Evolutionary conservation across 1,140 invertebrate genomes (phyloP), one percentile per base, ranked within the genome.

Genomic region (Idris sp.): DNA sequence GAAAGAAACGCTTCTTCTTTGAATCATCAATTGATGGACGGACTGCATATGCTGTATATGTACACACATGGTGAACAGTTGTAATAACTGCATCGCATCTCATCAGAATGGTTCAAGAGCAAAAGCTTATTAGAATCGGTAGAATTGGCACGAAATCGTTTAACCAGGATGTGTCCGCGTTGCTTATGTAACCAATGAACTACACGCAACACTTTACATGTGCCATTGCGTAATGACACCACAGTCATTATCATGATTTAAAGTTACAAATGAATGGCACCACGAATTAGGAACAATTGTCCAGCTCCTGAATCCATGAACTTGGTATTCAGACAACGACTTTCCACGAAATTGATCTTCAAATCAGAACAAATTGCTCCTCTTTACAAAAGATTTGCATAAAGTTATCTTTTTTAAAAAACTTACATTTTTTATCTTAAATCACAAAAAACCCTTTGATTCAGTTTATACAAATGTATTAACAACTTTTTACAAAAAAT

Each of bases 111-210:
- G 58, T 64, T 74, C 65, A 74, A 71, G 69, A 77, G 65, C 69
- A 56, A 65, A 59, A 61, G 77, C 74, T 72, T 72, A 69, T 75
- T 83, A 83, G 79, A 76, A 84, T 79, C 77, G 76, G 76, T 73
- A 82, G n/a, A 84, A 84, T 83, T 82, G 82, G 76, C 71, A 80
- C 78, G 69, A 82, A 82, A 84, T 81, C 81, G 76, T 84, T 84
- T 83, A 84, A 84, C 77, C 78, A 82, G 82, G 82, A 84, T 84
- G 81, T 84, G 79, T 79, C 78, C 77, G 76, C 74, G 74, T 82
- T 79, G 56, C 78, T 84, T 84, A 80, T 73, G 78, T 64, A 84
- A 84, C 74, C 48, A 79, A 83, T 76, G 40, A 76, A 73, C 68
- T 76, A 68, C 77, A 79, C 80, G 77, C 75, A 65, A 79, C 58